phyloP scores from a whole-genome alignment of 2,797 vertebrate species.

The Enteromius treurensis region DNA sequence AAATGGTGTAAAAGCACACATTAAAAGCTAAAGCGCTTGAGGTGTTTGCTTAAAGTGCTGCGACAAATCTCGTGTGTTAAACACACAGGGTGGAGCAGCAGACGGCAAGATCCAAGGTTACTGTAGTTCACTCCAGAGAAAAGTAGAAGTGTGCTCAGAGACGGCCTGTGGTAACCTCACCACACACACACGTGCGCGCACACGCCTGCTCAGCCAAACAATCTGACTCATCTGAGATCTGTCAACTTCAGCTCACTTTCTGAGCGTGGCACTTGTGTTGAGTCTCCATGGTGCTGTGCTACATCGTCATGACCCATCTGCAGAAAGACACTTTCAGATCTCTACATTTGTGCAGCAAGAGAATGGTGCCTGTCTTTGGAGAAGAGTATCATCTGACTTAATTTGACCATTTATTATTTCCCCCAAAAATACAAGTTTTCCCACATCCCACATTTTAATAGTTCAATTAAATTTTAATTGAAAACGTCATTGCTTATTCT shows the following conservation, averaged over 20 bases:
- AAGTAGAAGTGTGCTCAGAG: constrained; percentile 19
- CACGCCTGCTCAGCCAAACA: constrained; percentile 29
- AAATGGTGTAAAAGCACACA: background rate
- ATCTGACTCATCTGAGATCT: constrained; percentile 41
- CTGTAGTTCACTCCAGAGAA: constrained; percentile 39
- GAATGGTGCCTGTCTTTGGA: background rate
- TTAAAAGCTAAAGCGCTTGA: background rate
- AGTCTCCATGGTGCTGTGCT: constrained; percentile 14
- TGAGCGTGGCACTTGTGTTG: background rate
- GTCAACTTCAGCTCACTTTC: constrained; percentile 3
- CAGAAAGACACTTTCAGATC: constrained; percentile 8
- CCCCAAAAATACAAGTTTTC: background rate
- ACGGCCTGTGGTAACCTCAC: constrained; percentile 53
- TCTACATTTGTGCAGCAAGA: background rate
- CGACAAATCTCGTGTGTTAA: background rate
- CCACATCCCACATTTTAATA: background rate
- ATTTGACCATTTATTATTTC: background rate
- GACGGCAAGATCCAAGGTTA: constrained; percentile 50
- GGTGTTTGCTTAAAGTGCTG: background rate
- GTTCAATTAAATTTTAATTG: background rate
- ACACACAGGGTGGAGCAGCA: constrained; percentile 18
- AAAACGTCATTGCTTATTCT: background rate
- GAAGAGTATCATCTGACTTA: background rate
- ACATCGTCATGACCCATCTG: constrained; percentile 22
- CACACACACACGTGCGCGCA: background rate